Evolutionary conservation across 2,888 invertebrate genomes (phyloP), one percentile per base, ranked within the genome.

Genomic region (Altica lythri): DNA sequence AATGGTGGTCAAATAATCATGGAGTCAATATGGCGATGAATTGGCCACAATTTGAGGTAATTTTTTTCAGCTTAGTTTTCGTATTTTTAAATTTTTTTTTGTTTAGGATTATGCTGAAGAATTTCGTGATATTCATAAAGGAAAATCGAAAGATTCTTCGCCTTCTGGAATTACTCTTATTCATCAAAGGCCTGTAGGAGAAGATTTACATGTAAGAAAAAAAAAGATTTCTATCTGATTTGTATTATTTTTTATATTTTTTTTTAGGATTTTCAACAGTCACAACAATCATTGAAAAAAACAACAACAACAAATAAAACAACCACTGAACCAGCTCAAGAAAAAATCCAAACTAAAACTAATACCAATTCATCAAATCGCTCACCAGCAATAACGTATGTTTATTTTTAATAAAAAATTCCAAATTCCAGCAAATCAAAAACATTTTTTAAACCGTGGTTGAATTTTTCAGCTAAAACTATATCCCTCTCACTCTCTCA

Each of bases 11-110:
- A 40, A 91, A 94, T 76, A 95, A 93, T 76, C 92, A 97, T 78
- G 99, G 99, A 48, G 90, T 95, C 61, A 97, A 96, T 76, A 98
- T 98, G 95, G 90, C 94, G 53, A 98, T 98, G 95, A 94, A 92
- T 74, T 99, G 98, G 98, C 99, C 99, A 5, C 86, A 89, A 72
- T 99, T 98, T 83, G 97, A 99, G 90, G 99, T 98, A 49, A n/a
- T n/a, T n/a, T n/a, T n/a, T n/a, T n/a, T n/a, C n/a, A n/a, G n/a
- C n/a, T n/a, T n/a, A n/a, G n/a, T n/a, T n/a, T n/a, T n/a, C n/a
- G n/a, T n/a, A n/a, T n/a, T n/a, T n/a, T n/a, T n/a, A n/a, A n/a
- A n/a, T n/a, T n/a, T n/a, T n/a, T n/a, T n/a, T n/a, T n/a, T n/a
- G n/a, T n/a, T n/a, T n/a, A 95, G 95, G 95, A 95, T 81, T 95